Base-by-base conservation (phyloP, 1,140 invertebrate genomes). In the Latrodectus geometricus region DNA sequence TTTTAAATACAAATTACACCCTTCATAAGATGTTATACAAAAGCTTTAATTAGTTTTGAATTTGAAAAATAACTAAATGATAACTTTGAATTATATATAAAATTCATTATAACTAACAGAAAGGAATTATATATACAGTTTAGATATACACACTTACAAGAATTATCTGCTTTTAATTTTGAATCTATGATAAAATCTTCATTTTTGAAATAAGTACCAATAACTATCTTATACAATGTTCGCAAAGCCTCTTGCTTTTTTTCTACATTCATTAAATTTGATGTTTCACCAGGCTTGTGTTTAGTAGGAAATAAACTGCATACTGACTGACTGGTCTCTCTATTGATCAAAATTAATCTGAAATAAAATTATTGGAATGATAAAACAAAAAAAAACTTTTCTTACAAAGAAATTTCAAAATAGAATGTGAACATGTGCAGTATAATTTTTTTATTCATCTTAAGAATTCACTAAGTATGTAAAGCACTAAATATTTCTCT, bases 141-240 rank as follows among this genome's bases (percentile, higher is more conserved):
- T 61, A 61, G 8, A 20, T n/a, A 3, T 1, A 21, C 1, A 11
- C 1, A 75, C 83, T 61, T 86, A 86, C 83, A 70, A 12, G 73
- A 54, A 14, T 86, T 78, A 86, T 77, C 75, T 21, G 74, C 75
- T n/a, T 48, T 61, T 14, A 86, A 49, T 78, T 69, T 77, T 48
- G 66, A 21, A 14, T 86, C 83, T 48, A 72, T 48, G 12, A 72
- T 50, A 14, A 50, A 49, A 49, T 70, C 66, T 52, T 54, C 76
- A 15, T 61, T 70, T 49, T 77, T 77, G 35, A 85, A 88, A 49
- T 88, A 88, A 8, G 76, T 88, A n/a, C 87, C 87, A 23, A 86
- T 54, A 17, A 76, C 69, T 61, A 86, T 56, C 23, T 86, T 88
- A n/a, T 88, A 88, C 17, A 88, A 65, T 17, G 77, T 78, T 14